These are phyloP conservation scores for Serrognathus titanus DNA, from an alignment of 2,888 invertebrate species.

Conservation along the genomic window DNA sequence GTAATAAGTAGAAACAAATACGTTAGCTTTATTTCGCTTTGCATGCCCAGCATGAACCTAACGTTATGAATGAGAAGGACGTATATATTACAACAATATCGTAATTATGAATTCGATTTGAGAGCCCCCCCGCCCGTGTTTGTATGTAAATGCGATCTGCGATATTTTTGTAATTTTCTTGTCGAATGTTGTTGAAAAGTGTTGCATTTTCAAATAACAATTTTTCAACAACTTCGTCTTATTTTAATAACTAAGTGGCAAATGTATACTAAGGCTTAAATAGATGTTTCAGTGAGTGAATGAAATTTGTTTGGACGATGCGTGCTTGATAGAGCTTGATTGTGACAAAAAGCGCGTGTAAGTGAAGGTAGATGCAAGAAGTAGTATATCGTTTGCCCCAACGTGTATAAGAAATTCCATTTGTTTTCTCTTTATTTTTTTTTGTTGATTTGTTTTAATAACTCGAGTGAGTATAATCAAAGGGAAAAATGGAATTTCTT, in stretches of 20 bases:
- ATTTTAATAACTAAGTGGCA: conserved; percentile 30
- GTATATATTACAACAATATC: conserved; percentile 14
- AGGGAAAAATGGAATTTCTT: conserved; percentile 16
- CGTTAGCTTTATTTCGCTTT: conserved; percentile 25
- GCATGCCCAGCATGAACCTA: conserved; percentile 31
- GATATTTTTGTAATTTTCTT: too few species aligned
- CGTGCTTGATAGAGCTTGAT: conserved; percentile 16
- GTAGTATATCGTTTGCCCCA: conserved; percentile 46
- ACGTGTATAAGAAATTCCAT: conserved; percentile 38
- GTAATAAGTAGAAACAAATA: conserved; percentile 16
- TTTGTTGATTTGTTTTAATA: conserved; percentile 4
- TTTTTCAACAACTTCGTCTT: conserved; percentile 13
- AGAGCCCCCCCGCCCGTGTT: too few species aligned
- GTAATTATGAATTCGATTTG: too few species aligned
- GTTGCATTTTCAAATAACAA: conserved; percentile 6
- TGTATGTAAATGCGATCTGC: too few species aligned
- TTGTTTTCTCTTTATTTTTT: conserved; percentile 22
- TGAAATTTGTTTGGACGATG: conserved; percentile 20
- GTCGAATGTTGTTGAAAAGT: conserved; percentile 9
- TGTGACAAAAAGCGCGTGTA: conserved; percentile 23
- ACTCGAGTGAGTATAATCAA: neutral
- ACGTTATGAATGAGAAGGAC: conserved; percentile 31
- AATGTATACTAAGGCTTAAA: conserved; percentile 38
- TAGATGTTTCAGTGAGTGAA: conserved; percentile 29
- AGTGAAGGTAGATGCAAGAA: conserved; percentile 29